These are phyloP conservation scores for Cylas formicarius DNA, from an alignment of 1,140 invertebrate species.

Conservation along the genomic window DNA sequence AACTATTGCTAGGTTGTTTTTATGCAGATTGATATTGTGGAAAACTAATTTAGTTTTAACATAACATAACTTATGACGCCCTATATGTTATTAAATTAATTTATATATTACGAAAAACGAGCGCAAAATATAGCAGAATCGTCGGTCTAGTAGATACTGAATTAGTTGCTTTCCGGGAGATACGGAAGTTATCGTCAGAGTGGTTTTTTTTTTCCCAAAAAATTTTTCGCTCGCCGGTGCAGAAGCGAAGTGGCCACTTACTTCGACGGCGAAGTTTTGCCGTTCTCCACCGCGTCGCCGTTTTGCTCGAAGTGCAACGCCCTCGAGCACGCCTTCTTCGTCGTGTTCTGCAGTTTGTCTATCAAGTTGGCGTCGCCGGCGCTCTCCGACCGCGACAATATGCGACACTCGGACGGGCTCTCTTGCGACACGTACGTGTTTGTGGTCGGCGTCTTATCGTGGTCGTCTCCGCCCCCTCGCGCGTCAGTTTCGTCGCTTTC, in stretches of 20 bases:
- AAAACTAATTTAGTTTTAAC: no score
- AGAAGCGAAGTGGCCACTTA: slow-evolving; percentile 21
- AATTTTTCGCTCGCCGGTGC: neutral
- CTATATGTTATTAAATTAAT: slow-evolving; percentile 3
- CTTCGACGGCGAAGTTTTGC: slow-evolving; percentile 41
- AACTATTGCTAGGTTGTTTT: no score
- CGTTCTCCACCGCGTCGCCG: slow-evolving; percentile 27
- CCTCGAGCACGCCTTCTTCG: slow-evolving; percentile 35
- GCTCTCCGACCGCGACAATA: slow-evolving; percentile 58
- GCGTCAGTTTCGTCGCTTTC: slow-evolving; percentile 12
- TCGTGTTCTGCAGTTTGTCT: slow-evolving; percentile 55
- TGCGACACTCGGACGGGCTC: slow-evolving; percentile 48
- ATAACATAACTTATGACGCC: neutral
- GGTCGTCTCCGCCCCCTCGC: slow-evolving; percentile 1
- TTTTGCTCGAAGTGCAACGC: slow-evolving; percentile 41
- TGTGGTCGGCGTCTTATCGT: slow-evolving; percentile 19
- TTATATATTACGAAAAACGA: neutral
- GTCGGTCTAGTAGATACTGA: no score
- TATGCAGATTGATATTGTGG: no score
- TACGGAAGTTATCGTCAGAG: no score
- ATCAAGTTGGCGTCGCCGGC: slow-evolving; percentile 69
- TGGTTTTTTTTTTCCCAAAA: no score
- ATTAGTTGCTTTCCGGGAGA: no score
- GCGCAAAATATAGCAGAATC: no score
- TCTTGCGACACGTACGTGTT: slow-evolving; percentile 43